These are phyloP conservation scores for Lordiphosa andalusiaca DNA, from an alignment of 2,888 invertebrate genomes.

Conservation along the genomic window DNA sequence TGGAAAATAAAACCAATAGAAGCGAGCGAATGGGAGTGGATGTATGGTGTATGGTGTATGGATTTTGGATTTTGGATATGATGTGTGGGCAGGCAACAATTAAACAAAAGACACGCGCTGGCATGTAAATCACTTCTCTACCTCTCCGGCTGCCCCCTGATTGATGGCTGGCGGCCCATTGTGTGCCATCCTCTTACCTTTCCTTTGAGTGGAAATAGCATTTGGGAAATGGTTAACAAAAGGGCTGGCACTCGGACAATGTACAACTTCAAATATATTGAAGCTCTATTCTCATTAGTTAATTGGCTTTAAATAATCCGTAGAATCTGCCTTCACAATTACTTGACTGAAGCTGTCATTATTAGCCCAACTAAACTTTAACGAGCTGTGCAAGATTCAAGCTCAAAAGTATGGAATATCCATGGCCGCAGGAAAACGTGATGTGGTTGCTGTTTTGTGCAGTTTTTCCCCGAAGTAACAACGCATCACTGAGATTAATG, in stretches of 20 bases:
- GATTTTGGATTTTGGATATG: conserved; percentile 3
- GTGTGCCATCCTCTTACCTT: conserved; percentile 27
- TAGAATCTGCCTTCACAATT: neutral
- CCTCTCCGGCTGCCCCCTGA: conserved; percentile 39
- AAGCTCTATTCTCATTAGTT: conserved; percentile 62
- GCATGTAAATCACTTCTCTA: conserved; percentile 63
- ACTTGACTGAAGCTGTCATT: neutral
- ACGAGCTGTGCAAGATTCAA: neutral
- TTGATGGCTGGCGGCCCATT: conserved; percentile 60
- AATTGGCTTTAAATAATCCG: conserved; percentile 50
- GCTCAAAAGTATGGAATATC: conserved; percentile 58
- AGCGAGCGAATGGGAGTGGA: conserved; percentile 10
- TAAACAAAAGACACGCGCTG: conserved; percentile 71
- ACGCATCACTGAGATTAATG: conserved; percentile 37
- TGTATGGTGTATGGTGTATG: too few relatives aligned
- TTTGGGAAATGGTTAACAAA: conserved; percentile 48
- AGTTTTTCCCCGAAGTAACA: conserved; percentile 35
- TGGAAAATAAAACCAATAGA: conserved; percentile 51
- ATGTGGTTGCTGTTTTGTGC: conserved; percentile 57
- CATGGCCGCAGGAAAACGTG: conserved; percentile 60
- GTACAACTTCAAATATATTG: conserved; percentile 7
- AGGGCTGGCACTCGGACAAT: conserved; percentile 5
- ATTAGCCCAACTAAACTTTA: conserved; percentile 6
- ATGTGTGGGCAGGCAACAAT: conserved; percentile 67
- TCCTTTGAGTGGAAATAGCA: neutral